Percentiles rank a stretch among this genome's conserved stretches.
These are phyloP conservation scores for Adineta ricciae DNA, from an alignment of 2,888 invertebrate genomes.

Conservation along the genomic window DNA sequence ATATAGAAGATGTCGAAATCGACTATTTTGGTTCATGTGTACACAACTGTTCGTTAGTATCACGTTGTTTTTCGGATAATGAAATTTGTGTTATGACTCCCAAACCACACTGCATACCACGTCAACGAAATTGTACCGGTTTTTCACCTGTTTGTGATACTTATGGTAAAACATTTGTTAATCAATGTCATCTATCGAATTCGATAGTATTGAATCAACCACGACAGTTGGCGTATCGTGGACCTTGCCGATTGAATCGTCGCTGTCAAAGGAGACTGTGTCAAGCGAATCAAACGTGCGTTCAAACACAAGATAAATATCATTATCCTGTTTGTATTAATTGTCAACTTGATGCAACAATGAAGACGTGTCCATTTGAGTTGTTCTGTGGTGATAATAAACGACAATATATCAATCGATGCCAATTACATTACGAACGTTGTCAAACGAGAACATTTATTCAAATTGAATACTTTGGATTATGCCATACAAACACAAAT, in stretches of 20 bases:
- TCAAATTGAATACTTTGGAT: neutral
- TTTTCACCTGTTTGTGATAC: constrained; percentile 20
- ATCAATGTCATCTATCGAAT: neutral
- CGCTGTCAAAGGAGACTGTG: neutral
- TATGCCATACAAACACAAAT: neutral
- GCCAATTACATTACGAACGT: constrained; percentile 1
- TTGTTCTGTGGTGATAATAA: constrained; percentile 11
- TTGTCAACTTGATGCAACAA: neutral
- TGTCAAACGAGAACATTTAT: neutral
- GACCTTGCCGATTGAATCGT: neutral
- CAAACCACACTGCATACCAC: neutral
- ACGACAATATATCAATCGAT: neutral
- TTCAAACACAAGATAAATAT: constrained; percentile 1
- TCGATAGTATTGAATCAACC: neutral
- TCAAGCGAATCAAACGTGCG: neutral
- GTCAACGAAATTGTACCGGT: constrained; percentile 6
- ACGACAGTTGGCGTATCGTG: neutral
- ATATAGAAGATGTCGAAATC: neutral
- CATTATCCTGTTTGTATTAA: constrained; percentile 6
- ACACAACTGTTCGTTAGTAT: neutral
- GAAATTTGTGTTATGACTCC: neutral
- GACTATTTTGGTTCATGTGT: constrained; percentile 7
- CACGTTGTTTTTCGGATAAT: constrained; percentile 1
- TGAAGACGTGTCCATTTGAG: neutral
- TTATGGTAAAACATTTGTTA: constrained; percentile 8